Evolutionary conservation across 2,888 invertebrate genomes (phyloP), one percentile per base, ranked within the genome.

Genomic region (Nasonia oneida): DNA sequence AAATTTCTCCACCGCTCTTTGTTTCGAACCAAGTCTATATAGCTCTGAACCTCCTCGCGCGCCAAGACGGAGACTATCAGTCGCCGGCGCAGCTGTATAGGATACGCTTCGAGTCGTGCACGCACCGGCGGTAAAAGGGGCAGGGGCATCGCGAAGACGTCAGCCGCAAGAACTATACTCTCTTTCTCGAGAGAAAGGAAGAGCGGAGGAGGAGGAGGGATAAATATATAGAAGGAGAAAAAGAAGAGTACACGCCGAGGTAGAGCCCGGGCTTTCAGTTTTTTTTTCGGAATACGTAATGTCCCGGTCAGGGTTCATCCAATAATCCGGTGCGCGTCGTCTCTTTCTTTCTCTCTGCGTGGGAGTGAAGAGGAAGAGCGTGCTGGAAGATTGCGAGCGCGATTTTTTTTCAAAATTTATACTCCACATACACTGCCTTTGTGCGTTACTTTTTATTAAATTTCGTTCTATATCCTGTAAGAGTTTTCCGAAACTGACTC

Each of bases 261-360:
- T 53, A 71, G 23, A 53, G 83, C 29, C 29, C 29, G 29, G 67
- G 61, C 4, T 57, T n/a, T 5, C 85, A 80, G 29, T 29, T 29
- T 85, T 85, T 85, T 91, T 91, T 91, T 91, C 88, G 89, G 91
- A 91, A 91, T 92, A 91, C 91, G 90, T 91, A 92, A 92, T 92
- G 90, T 90, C 89, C 88, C 90, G 92, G 91, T 92, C 91, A 91
- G 90, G 90, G 91, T 91, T 92, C 92, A 90, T 90, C 90, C 91
- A 91, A 92, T 92, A 92, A 92, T 92, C 91, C 90, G 90, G 92
- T 92, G 91, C 91, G 90, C 90, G 89, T 88, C 88, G 57, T 57
- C 2, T 57, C n/a, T 37, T 4, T 37, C 37, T 37, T 4, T 18
- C 3, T 53, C 53, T 53, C 18, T 53, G 4, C 86, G 89, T 84